Percentiles rank a stretch among this genome's conserved stretches.
These are phyloP conservation scores for Nemoura dubitans DNA, from an alignment of 2,888 invertebrate species.

Conservation along the genomic window DNA sequence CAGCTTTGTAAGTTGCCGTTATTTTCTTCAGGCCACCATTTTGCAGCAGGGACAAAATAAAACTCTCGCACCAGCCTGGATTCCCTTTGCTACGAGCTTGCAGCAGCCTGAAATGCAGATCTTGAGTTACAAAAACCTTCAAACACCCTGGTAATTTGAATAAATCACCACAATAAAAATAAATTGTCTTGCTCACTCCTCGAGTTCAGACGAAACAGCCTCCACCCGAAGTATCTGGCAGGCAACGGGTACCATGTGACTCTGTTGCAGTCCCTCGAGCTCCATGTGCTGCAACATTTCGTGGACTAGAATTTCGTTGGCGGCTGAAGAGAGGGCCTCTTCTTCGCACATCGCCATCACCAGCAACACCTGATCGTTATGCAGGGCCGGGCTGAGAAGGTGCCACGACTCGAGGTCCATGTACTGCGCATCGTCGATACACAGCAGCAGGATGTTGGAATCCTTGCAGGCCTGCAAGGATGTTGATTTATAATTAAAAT, in stretches of 20 bases:
- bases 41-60: constrained; percentile 39
- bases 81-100: constrained; percentile 48
- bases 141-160: no score
- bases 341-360: constrained; percentile 29
- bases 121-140: neutral
- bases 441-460: neutral
- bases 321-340: neutral
- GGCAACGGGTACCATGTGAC: constrained; percentile 63
- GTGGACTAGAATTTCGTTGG: neutral
- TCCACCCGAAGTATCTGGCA: constrained; percentile 70
- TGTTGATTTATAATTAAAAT: neutral
- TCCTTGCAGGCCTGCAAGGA: neutral
- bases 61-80: constrained; percentile 52
- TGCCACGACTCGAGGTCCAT: constrained; percentile 37
- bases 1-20: neutral
- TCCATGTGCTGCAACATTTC: neutral
- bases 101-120: constrained; percentile 17
- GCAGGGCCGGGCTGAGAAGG: constrained; percentile 2
- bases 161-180: neutral
- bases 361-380: neutral
- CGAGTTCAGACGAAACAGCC: constrained; percentile 66
- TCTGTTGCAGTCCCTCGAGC: constrained; percentile 32
- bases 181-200: constrained; percentile 58
- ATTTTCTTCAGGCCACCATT: constrained; percentile 35
- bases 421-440: constrained; percentile 39